Percentiles rank a stretch among this genome's conserved stretches.
Conservation (phyloP, 2,888 invertebrate species). For the Trichopoda pennipes region DNA sequence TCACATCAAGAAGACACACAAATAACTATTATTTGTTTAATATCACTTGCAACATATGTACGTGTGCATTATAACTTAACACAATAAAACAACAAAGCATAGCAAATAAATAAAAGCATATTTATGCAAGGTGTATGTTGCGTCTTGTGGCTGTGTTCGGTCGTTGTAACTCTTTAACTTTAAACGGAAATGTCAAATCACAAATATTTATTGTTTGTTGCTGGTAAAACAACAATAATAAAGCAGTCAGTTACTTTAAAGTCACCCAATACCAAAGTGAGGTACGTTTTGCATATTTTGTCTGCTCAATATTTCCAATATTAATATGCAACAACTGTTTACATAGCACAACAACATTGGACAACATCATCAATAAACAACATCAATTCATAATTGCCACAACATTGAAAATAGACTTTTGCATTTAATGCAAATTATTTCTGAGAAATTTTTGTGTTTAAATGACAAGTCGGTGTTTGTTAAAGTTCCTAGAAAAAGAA, state of each 20-base stretch:
- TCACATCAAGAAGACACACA: constrained; percentile 11
- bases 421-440: constrained; percentile 33
- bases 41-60: constrained; percentile 47
- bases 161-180: constrained; percentile 2
- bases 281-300: constrained; percentile 15
- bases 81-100: background rate
- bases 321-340: constrained; percentile 44
- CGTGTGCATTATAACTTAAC: constrained; percentile 11
- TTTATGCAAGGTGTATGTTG: background rate
- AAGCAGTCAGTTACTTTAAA: background rate
- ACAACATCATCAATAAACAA: constrained; percentile 13
- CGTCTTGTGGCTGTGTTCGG: background rate
- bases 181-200: constrained; percentile 65
- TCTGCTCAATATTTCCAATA: background rate
- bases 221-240: background rate
- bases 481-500: background rate
- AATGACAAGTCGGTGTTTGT: background rate
- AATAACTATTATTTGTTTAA: constrained; percentile 37
- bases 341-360: constrained; percentile 22
- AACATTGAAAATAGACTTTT: background rate
- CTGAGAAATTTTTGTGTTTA: constrained; percentile 9
- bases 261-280: constrained; percentile 22
- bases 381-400: constrained; percentile 28
- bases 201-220: constrained; percentile 60
- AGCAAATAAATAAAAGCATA: background rate